Evolutionary conservation across 1,140 invertebrate species (phyloP), one percentile per base, ranked within the genome.

Genomic region (Drosophila varians): DNA sequence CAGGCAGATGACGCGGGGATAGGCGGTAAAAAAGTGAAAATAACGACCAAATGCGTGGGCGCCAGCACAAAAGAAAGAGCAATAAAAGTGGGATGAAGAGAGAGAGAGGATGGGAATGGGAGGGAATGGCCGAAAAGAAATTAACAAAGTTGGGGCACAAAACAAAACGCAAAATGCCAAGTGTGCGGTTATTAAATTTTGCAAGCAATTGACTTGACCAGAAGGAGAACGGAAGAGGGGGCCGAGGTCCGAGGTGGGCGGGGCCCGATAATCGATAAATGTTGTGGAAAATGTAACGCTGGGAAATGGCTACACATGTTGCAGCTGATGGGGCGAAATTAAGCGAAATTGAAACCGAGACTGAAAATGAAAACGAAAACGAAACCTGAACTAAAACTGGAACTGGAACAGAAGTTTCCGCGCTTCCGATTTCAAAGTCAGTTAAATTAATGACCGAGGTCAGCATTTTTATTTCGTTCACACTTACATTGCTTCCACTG

Each of bases 201-300:
- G 64, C 80, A 86, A 79, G 72, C 80, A 80, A 86, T 86, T 86
- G 72, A 80, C 53, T 80, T 64, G 64, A 65, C 70, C 60, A 72
- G 57, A 64, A 64, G 36, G 38, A 48, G 28, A 38, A 49, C 23
- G 36, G 19, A 40, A 26, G 12, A 8, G 6, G 19, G 47, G 28
- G 21, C 9, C 16, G 0, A 12, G 21, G 9, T n/a, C n/a, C n/a
- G 1, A 8, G 69, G 19, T 53, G 70, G 53, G 28, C 25, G 49
- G 45, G 43, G 53, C 48, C 38, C 82, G 70, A 86, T 82, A 86
- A 86, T 86, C 82, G 68, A 86, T 86, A 86, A 86, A 82, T 74
- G 82, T 74, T 77, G 68, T 77, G 74, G 74, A 77, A 86, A 87
- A 74, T 76, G 48, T 68, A 73, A 55, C 54, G 64, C 62, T 86